Conservation (phyloP, 2,888 invertebrate genomes). For the Orchestes rusci region DNA sequence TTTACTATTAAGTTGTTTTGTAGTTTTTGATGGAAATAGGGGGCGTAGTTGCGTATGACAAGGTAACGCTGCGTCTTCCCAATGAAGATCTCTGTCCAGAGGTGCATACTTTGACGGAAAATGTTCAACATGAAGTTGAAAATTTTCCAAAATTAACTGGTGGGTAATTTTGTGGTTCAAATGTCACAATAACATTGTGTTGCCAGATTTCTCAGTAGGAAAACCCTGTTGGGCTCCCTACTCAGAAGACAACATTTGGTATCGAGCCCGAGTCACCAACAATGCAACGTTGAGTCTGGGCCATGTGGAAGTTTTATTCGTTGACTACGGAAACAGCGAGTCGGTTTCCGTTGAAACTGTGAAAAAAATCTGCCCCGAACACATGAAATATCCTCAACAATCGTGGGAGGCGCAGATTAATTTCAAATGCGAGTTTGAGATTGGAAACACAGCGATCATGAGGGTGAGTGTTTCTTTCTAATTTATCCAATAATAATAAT, state of each 20-base stretch:
- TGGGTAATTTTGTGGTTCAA: conserved; percentile 27
- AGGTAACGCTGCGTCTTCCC: conserved; percentile 30
- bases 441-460: conserved; percentile 20
- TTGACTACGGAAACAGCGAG: conserved; percentile 69
- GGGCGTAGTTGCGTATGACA: conserved; percentile 33
- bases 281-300: conserved; percentile 41
- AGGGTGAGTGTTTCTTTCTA: conserved; percentile 9
- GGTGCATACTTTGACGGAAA: conserved; percentile 48
- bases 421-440: conserved; percentile 26
- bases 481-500: too few relatives aligned
- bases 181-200: neutral
- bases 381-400: conserved; percentile 48
- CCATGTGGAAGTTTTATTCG: conserved; percentile 56
- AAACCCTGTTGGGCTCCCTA: conserved; percentile 59
- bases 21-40: conserved; percentile 33
- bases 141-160: conserved; percentile 45
- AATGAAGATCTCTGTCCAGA: conserved; percentile 15
- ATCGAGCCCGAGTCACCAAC: conserved; percentile 58
- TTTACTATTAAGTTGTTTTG: conserved; percentile 6
- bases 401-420: conserved; percentile 48
- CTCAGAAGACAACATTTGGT: conserved; percentile 59
- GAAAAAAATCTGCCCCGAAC: conserved; percentile 47
- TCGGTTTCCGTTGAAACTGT: conserved; percentile 45
- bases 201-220: conserved; percentile 35
- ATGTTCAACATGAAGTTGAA: conserved; percentile 46